Percentiles rank a stretch among this genome's conserved stretches.
Conservation (phyloP, 2,888 invertebrate genomes). For the Tenodera sinensis region DNA sequence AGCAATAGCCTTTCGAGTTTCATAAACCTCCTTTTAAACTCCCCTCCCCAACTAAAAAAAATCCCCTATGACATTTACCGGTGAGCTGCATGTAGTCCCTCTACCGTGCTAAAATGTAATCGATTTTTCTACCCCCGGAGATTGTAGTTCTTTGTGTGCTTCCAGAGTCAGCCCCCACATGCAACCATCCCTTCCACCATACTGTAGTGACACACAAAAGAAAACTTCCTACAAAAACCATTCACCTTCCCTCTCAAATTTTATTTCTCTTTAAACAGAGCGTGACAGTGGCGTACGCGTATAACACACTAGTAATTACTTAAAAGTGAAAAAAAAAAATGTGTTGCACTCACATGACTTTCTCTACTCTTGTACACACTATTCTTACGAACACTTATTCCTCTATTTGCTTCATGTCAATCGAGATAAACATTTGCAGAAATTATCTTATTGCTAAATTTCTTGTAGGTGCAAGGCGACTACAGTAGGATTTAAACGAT, state of each 20-base stretch:
- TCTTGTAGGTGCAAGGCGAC: too few species aligned
- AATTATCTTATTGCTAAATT: too few species aligned
- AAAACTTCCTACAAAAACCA: not conserved
- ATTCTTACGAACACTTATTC: too few species aligned
- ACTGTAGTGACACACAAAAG: not conserved
- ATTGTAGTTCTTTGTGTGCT: not conserved
- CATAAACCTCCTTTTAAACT: not conserved
- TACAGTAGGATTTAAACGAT: too few species aligned
- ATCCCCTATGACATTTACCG: not conserved
- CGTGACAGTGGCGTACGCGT: not conserved
- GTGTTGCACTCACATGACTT: too few species aligned
- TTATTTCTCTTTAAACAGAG: not conserved
- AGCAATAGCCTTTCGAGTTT: not conserved
- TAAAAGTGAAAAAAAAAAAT: too few species aligned
- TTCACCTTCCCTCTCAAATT: not conserved
- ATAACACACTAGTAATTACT: too few species aligned
- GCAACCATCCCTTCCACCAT: not conserved
- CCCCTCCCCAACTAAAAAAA: not conserved
- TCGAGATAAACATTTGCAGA: too few species aligned
- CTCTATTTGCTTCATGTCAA: too few species aligned
- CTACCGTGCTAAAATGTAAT: not conserved
- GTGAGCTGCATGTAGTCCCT: not conserved
- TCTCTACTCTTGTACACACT: too few species aligned
- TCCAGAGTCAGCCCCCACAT: not conserved
- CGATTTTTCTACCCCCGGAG: not conserved